Percentiles rank a stretch among this genome's conserved stretches.
Evolutionary conservation across 2,113 vertebrate genomes (phyloP).

Genomic region (Corythornis madagascariensis): DNA sequence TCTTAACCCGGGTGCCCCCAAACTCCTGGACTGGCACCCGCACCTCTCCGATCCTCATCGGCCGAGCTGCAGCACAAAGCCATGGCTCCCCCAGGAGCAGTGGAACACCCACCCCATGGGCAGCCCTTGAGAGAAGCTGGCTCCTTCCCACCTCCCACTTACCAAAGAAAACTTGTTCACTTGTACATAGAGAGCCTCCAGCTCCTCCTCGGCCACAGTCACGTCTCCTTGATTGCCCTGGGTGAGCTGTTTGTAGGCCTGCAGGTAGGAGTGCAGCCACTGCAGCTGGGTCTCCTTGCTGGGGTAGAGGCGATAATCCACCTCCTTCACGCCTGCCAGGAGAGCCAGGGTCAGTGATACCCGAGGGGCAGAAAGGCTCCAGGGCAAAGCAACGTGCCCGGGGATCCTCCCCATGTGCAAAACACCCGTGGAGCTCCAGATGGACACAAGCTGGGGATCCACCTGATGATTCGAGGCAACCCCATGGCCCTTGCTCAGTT

Average conservation of each 20-base stretch:
- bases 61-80: background rate
- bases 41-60: rapidly evolving
- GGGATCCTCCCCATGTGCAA: rapidly evolving
- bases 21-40: background rate
- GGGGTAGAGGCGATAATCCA: slow-evolving; percentile 87
- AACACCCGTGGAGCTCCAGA: background rate
- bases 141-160: slow-evolving; percentile 56
- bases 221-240: slow-evolving; percentile 77
- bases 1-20: background rate
- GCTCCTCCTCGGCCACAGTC: slow-evolving; percentile 79
- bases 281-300: slow-evolving; percentile 86
- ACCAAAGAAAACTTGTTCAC: slow-evolving; percentile 98
- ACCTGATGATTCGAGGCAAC: rapidly evolving
- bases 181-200: slow-evolving; percentile 91
- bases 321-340: slow-evolving; percentile 87
- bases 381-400: rapidly evolving
- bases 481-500: rapidly evolving
- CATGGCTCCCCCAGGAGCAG: background rate
- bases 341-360: background rate
- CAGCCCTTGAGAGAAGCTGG: rapidly evolving
- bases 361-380: background rate
- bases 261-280: slow-evolving; percentile 89
- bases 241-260: slow-evolving; percentile 85
- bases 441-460: rapidly evolving
- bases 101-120: rapidly evolving